Conservation (phyloP, 2,888 invertebrate genomes). For the Amblyteles armatorius region DNA sequence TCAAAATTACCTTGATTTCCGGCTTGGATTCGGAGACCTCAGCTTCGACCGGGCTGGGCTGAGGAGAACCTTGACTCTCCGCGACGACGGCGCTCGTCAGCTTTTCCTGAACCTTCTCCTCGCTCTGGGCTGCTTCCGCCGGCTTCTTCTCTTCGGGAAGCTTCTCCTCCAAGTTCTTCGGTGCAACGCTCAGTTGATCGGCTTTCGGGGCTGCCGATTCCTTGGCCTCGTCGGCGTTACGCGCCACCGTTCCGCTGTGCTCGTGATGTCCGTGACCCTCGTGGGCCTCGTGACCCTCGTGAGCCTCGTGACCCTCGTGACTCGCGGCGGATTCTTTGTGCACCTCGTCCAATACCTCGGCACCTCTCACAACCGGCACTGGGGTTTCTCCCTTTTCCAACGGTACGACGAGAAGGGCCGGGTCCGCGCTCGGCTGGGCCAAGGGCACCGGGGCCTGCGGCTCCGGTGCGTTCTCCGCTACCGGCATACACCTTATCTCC, state of each 20-base stretch:
- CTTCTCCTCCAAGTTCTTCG: constrained; percentile 15
- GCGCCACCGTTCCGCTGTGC: constrained; percentile 10
- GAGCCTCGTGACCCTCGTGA: constrained; percentile 69
- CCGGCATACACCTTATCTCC: constrained; percentile 86
- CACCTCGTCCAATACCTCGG: constrained; percentile 74
- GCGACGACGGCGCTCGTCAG: not conserved
- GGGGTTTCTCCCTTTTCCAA: constrained; percentile 77
- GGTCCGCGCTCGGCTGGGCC: constrained; percentile 63
- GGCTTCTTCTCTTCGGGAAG: not conserved
- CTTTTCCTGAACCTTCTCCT: constrained; percentile 18
- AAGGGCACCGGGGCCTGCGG: constrained; percentile 46
- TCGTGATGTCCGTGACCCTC: constrained; percentile 69
- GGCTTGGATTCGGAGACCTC: constrained; percentile 6
- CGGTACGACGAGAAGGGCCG: constrained; percentile 71
- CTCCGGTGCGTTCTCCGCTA: constrained; percentile 78
- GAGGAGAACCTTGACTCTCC: constrained; percentile 6
- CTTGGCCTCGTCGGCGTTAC: constrained; percentile 18
- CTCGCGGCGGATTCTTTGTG: constrained; percentile 4
- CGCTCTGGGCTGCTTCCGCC: constrained; percentile 33
- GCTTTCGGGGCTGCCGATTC: constrained; percentile 15
- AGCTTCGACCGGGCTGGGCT: constrained; percentile 26
- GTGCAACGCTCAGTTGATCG: constrained; percentile 36
- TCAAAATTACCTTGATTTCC: constrained; percentile 14
- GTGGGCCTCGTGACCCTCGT: constrained; percentile 62
- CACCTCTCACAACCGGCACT: constrained; percentile 62